Base-by-base conservation (phyloP, 2,797 vertebrate species). In the Sebastes itinus region DNA sequence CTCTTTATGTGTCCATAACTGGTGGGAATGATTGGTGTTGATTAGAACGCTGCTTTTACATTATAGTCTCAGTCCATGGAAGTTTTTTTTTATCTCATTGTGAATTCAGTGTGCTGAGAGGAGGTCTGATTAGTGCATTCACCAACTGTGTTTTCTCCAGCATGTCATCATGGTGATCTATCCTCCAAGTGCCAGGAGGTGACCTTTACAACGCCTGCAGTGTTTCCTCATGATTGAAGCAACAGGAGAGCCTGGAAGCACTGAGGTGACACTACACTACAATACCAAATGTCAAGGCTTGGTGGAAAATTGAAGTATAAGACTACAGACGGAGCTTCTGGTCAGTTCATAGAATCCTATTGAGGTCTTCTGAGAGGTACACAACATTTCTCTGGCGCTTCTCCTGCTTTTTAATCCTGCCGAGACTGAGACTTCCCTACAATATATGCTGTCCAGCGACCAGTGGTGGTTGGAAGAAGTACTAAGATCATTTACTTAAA, bases 141-240 rank as follows among this genome's bases (percentile, higher is more conserved):
- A 73, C 46, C 16, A 52, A 23, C 30, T 18, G 30, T 52, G n/a
- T 58, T 80, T 54, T 66, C 55, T 60, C 12, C 33, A 55, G 77
- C 76, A 79, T 74, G 61, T 81, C 75, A 78, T 16, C 22, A 9
- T 32, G 20, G 33, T 30, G 62, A 52, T 38, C 4, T n/a, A 4
- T 58, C 42, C 27, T 73, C 23, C 1, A 14, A 55, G 61, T 42
- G 27, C 27, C 30, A 23, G 14, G 2, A 70, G 4, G 6, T 72
- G 71, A 73, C 67, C 78, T 85, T 80, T 75, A 58, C 13, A 20
- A 75, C 49, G 33, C 11, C 52, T 7, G 11, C 30, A 72, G 65
- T 7, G 20, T 23, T 20, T 71, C 32, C 10, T 35, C 16, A 3
- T 14, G 49, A 82, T 69, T 65, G 78, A 83, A 80, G 66, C 32